These are phyloP conservation scores for Ranitomeya variabilis DNA, from an alignment of 2,113 vertebrate species.

Conservation along the genomic window DNA sequence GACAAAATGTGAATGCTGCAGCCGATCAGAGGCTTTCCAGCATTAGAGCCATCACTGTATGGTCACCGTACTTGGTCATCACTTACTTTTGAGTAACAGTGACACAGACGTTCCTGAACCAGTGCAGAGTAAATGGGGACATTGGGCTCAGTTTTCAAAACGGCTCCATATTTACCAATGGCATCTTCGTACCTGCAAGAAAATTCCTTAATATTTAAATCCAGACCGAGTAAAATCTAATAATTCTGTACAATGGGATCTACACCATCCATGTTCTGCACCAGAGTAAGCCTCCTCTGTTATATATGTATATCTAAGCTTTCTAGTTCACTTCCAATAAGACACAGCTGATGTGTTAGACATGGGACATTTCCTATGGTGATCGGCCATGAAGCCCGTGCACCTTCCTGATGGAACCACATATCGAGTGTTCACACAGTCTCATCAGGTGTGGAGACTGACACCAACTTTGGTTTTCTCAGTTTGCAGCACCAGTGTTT, in stretches of 20 bases:
- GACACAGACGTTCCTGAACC: slow-evolving; percentile 92
- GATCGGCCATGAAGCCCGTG: neutral
- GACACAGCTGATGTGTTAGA: too few species aligned
- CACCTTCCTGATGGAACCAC: neutral
- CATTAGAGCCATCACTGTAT: too few species aligned
- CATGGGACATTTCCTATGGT: neutral
- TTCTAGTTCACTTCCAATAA: too few species aligned
- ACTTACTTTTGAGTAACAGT: slow-evolving; percentile 87
- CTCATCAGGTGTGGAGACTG: too few species aligned
- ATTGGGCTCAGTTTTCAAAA: slow-evolving; percentile 88
- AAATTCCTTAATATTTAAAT: neutral
- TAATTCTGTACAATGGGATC: neutral
- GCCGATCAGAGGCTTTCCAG: too few species aligned
- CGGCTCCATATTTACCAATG: slow-evolving; percentile 83
- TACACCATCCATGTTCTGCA: neutral
- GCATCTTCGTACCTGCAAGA: slow-evolving; percentile 86
- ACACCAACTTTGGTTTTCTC: too few species aligned
- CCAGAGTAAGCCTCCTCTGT: too few species aligned
- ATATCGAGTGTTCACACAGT: neutral
- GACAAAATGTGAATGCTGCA: too few species aligned
- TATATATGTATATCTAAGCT: too few species aligned
- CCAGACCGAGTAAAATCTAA: neutral
- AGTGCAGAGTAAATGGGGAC: slow-evolving; percentile 77
- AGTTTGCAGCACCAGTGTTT: too few species aligned
- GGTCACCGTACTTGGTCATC: neutral